Conservation (phyloP, 2,113 vertebrate genomes). For the Perca fluviatilis region DNA sequence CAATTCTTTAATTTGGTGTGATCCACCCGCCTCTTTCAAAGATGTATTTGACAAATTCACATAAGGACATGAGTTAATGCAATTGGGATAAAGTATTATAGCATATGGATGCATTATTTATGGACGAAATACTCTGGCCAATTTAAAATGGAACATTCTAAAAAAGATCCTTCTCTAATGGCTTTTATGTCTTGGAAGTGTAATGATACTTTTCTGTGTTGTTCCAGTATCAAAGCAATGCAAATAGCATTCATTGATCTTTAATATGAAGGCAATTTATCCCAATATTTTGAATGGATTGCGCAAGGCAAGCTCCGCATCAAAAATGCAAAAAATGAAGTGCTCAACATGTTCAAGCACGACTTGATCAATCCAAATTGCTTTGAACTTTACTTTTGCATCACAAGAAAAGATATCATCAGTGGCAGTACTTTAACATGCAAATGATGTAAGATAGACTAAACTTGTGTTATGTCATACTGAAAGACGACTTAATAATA, state of each 20-base stretch:
- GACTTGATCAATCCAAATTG: slow-evolving; percentile 23
- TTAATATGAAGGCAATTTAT: slow-evolving; percentile 41
- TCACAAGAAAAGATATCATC: not conserved
- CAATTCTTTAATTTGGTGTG: slow-evolving; percentile 36
- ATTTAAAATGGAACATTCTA: not conserved
- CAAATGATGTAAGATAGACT: slow-evolving; percentile 23
- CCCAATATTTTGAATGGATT: slow-evolving; percentile 20
- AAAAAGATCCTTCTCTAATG: not conserved
- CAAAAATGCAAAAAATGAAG: slow-evolving; percentile 14
- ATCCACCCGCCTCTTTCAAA: not conserved
- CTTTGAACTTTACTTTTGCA: slow-evolving; percentile 49
- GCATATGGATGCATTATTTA: not conserved
- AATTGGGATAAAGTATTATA: not conserved
- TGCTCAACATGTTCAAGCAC: slow-evolving; percentile 23
- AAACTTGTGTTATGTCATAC: not conserved
- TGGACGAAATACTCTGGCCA: not conserved
- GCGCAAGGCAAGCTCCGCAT: slow-evolving; percentile 10
- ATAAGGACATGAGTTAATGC: not conserved
- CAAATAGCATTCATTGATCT: slow-evolving; percentile 53
- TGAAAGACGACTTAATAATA: slow-evolving; percentile 31
- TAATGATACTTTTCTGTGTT: slow-evolving; percentile 7
- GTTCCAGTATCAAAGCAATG: slow-evolving; percentile 56
- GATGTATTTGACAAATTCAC: not conserved
- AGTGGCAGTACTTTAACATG: slow-evolving; percentile 12
- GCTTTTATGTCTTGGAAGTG: slow-evolving; percentile 34